Conservation (phyloP, 1,140 invertebrate species). For the Drosophila murphyi region DNA sequence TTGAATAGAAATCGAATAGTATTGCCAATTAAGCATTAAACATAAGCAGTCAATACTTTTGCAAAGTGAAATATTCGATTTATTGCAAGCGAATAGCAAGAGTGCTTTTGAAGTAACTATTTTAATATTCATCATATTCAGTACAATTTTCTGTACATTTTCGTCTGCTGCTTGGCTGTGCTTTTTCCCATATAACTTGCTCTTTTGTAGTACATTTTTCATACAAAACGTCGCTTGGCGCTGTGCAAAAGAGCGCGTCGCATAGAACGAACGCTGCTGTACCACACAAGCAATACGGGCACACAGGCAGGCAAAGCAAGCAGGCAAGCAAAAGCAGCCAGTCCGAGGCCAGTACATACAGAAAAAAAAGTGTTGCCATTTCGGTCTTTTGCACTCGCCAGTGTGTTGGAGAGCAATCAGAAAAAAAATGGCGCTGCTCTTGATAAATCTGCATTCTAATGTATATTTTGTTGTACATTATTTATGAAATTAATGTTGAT, state of each 20-base stretch:
- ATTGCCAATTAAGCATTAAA: background rate
- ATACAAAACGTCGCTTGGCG: slow-evolving; percentile 42
- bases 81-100: background rate
- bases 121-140: background rate
- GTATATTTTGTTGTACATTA: slow-evolving; percentile 6
- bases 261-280: slow-evolving; percentile 48
- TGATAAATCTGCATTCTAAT: slow-evolving; percentile 30
- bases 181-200: slow-evolving; percentile 39
- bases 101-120: no score
- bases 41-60: background rate
- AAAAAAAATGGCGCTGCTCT: slow-evolving; percentile 47
- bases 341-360: slow-evolving; percentile 67
- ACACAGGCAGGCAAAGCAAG: slow-evolving; percentile 7
- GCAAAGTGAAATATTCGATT: slow-evolving; percentile 3
- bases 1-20: background rate
- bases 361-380: slow-evolving; percentile 75
- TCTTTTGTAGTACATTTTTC: slow-evolving; percentile 46
- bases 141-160: slow-evolving; percentile 12
- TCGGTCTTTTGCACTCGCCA: slow-evolving; percentile 60
- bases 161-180: slow-evolving; percentile 32
- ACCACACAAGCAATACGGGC: slow-evolving; percentile 22
- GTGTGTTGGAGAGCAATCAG: slow-evolving; percentile 26
- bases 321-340: slow-evolving; percentile 33
- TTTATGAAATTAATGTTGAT: slow-evolving; percentile 34
- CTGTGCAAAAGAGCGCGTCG: slow-evolving; percentile 52